These are phyloP conservation scores for Philonicus albiceps DNA, from an alignment of 2,888 invertebrate species.

Conservation along the genomic window DNA sequence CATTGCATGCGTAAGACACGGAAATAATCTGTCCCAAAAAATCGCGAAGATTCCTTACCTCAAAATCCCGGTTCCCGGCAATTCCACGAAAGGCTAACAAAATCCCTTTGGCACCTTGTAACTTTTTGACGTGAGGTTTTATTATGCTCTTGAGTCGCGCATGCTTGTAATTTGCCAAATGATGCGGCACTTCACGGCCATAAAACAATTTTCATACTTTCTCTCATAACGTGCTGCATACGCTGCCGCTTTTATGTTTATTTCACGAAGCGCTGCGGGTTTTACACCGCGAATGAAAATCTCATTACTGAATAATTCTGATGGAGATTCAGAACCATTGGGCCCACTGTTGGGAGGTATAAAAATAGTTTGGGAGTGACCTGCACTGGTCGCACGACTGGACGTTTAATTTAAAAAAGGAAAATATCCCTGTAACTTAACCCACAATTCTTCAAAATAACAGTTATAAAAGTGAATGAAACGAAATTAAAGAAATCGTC, in stretches of 20 bases:
- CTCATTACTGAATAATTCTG: neutral
- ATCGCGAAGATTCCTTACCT: neutral
- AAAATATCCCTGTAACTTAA: slow-evolving; percentile 40
- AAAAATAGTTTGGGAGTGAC: neutral
- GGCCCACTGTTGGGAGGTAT: neutral
- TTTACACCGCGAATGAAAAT: neutral
- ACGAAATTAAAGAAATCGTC: slow-evolving; percentile 20
- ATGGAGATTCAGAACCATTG: neutral
- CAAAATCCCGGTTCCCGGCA: neutral
- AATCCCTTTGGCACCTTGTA: slow-evolving; percentile 38
- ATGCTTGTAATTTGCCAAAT: slow-evolving; percentile 32
- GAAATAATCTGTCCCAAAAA: slow-evolving; percentile 9
- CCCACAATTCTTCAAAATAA: slow-evolving; percentile 45
- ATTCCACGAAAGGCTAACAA: neutral
- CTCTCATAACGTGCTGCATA: neutral
- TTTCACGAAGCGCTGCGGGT: neutral
- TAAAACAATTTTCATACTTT: slow-evolving; percentile 37
- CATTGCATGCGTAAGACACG: neutral
- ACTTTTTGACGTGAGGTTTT: slow-evolving; percentile 14
- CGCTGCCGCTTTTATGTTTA: neutral
- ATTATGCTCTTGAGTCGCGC: neutral
- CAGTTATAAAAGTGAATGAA: slow-evolving; percentile 46
- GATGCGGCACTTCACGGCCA: slow-evolving; percentile 17
- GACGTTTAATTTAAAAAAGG: neutral
- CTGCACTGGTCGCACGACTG: neutral